Percentiles rank a stretch among this genome's conserved stretches.
Conservation (phyloP, 2,113 vertebrate genomes). For the Corvus hawaiiensis region DNA sequence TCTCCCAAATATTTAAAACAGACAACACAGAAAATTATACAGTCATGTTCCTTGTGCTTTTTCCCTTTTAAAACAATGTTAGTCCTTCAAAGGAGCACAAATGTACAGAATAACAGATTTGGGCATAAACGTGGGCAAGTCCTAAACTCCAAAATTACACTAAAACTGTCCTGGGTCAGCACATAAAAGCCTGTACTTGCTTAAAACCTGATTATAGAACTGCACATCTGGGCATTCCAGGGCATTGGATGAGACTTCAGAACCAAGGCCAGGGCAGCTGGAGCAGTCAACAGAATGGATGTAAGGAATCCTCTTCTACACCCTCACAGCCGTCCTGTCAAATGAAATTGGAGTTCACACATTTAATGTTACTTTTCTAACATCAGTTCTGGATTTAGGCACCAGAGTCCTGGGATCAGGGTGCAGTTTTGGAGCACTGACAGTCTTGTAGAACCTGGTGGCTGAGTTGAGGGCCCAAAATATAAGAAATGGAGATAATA, state of each 20-base stretch:
- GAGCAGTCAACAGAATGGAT: neutral
- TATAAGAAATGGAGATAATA: neutral
- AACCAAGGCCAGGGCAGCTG: neutral
- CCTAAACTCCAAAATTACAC: neutral
- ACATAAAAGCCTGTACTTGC: neutral
- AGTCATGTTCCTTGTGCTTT: neutral
- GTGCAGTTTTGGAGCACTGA: neutral
- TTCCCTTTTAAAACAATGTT: neutral
- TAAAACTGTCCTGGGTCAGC: neutral
- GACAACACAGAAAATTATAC: neutral
- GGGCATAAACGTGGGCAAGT: neutral
- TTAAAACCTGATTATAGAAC: neutral
- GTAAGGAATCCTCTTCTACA: neutral
- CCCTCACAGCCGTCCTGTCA: neutral
- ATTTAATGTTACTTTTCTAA: neutral
- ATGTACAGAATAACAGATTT: neutral
- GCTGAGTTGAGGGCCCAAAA: neutral
- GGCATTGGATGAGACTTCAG: neutral
- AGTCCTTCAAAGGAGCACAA: neutral
- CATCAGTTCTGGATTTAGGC: neutral
- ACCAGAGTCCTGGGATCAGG: neutral
- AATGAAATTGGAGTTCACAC: neutral
- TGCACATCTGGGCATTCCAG: neutral
- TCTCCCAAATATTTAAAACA: neutral
- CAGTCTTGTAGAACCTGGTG: neutral